Conservation (phyloP, 2,888 invertebrate genomes). For the Pseudolycoriella hygida region DNA sequence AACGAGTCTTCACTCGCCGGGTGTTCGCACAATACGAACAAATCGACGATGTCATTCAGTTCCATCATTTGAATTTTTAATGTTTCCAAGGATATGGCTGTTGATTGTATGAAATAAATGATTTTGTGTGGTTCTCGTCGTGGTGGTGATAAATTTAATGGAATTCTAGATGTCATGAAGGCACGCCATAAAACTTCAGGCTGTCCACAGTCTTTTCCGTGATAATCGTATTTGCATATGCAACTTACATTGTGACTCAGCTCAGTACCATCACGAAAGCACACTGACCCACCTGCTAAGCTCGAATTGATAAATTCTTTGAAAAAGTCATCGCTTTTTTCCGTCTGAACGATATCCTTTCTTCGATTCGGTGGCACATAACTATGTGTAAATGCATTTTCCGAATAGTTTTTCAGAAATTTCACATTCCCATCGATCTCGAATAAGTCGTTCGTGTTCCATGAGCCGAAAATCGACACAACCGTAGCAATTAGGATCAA, state of each 20-base stretch:
- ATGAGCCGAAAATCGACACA: not conserved
- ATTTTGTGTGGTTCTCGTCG: constrained; percentile 33
- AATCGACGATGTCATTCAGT: constrained; percentile 40
- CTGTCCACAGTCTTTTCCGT: constrained; percentile 44
- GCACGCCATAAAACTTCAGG: constrained; percentile 50
- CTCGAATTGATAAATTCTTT: constrained; percentile 5
- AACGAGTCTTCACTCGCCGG: not conserved
- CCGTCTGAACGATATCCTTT: not conserved
- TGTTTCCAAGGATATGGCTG: constrained; percentile 35
- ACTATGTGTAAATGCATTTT: not conserved
- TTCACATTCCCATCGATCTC: not conserved
- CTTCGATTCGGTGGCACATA: not conserved
- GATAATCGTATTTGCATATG: constrained; percentile 41
- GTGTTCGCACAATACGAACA: constrained; percentile 38
- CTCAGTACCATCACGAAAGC: constrained; percentile 6
- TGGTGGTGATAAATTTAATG: constrained; percentile 23
- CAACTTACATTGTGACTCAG: constrained; percentile 22
- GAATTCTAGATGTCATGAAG: constrained; percentile 34
- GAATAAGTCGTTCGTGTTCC: constrained; percentile 1
- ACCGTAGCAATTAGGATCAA: constrained; percentile 18
- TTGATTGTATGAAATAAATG: constrained; percentile 36
- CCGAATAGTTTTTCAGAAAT: constrained; percentile 2
- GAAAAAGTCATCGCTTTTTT: not conserved
- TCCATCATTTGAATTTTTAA: constrained; percentile 43
- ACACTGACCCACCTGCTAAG: not conserved